These are phyloP conservation scores for Callosobruchus maculatus DNA, from an alignment of 2,888 invertebrate species.

Conservation along the genomic window DNA sequence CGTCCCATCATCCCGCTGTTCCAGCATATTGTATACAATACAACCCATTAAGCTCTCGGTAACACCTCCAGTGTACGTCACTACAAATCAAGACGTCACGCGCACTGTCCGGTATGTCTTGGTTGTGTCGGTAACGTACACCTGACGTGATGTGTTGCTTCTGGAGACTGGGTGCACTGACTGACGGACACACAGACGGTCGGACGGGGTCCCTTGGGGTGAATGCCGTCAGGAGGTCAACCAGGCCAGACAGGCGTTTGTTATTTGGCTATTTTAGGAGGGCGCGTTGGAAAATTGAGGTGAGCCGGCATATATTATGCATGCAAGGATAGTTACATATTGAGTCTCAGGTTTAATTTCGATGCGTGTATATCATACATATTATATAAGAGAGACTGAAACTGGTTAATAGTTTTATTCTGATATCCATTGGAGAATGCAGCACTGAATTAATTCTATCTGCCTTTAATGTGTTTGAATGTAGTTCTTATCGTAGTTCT, in stretches of 20 bases:
- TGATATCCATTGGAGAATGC: no score
- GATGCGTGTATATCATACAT: neutral
- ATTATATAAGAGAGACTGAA: neutral
- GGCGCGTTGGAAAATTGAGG: neutral
- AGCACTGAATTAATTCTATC: no score
- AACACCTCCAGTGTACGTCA: neutral
- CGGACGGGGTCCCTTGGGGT: neutral
- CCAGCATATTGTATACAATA: neutral
- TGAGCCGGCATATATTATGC: neutral
- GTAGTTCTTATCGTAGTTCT: no score
- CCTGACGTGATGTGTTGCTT: neutral
- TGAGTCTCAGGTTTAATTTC: neutral
- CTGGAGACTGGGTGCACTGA: neutral
- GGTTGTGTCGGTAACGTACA: neutral
- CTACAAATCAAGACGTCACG: neutral
- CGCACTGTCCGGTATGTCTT: neutral
- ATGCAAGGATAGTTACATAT: neutral
- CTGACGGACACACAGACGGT: neutral
- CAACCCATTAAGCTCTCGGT: neutral
- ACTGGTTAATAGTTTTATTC: no score
- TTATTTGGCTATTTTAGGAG: neutral
- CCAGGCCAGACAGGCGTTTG: neutral
- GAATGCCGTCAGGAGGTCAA: neutral
- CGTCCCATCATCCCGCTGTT: neutral
- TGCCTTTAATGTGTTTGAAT: no score